Evolutionary conservation across 2,797 vertebrate species (phyloP), one percentile per base, ranked within the genome.

Genomic region (Ispidina picta): DNA sequence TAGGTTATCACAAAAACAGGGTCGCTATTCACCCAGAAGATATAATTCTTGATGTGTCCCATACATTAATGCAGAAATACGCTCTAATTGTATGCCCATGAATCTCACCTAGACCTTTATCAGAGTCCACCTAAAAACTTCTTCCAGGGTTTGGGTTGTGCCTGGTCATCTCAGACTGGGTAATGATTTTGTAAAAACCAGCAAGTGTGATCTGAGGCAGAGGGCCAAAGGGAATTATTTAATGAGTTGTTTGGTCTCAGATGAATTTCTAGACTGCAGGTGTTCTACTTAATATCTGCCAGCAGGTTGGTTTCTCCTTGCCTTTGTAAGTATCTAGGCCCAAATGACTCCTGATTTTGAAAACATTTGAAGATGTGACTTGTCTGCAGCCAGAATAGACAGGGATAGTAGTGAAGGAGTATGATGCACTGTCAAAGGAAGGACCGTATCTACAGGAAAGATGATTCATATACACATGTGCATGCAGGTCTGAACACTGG

Each of bases 1-100:
- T 78, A 90, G 71, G 54, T 78, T 90, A 86, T 79, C 72, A 75
- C 39, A 81, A 70, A 41, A 51, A 70, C 44, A 65, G 7, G 25
- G 49, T 83, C 73, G 23, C 31, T 90, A 90, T 91, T 90, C 72
- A 69, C 62, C 28, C 35, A 69, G 75, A 90, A 91, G 46, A 65
- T 4, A 8, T 54, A 76, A 86, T 69, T 84, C 31, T n/a, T 68
- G 19, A 9, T 31, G 12, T 51, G 35, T 82, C 35, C 39, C 43
- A 85, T 85, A 79, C 9, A 59, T 23, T 22, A 21, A 10, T 15
- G 12, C 17, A 89, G 66, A 49, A 86, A 49, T 72, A 29, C 52
- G 25, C 46, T 71, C 22, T 84, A 77, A 95, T 65, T 76, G 10
- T 51, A 58, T 62, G 62, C 49, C 55, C 2, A 2, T 6, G 13